These are phyloP conservation scores for Monomorium pharaonis DNA, from an alignment of 1,140 invertebrate species.

Conservation along the genomic window DNA sequence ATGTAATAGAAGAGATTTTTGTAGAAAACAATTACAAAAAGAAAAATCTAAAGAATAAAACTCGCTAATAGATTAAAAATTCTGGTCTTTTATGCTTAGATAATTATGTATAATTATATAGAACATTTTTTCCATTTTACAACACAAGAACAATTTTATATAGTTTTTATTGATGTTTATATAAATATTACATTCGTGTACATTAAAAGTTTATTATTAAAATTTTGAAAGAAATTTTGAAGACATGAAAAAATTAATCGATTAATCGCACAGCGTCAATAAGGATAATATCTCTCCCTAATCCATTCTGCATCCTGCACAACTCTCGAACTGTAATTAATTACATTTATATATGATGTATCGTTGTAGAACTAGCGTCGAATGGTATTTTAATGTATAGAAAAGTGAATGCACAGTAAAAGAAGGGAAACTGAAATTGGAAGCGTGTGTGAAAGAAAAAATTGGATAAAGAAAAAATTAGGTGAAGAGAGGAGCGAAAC, in stretches of 20 bases:
- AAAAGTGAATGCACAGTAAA: slow-evolving; percentile 20
- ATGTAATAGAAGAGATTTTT: neutral
- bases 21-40: neutral
- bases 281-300: slow-evolving; percentile 5
- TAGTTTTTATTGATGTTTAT: too few relatives aligned
- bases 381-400: slow-evolving; percentile 61
- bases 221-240: neutral
- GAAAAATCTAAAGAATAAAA: slow-evolving; percentile 3
- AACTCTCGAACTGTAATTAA: slow-evolving; percentile 41
- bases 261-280: slow-evolving; percentile 3
- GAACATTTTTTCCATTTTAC: neutral
- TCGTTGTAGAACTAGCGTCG: slow-evolving; percentile 47
- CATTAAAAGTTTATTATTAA: neutral
- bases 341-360: slow-evolving; percentile 47
- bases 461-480: slow-evolving; percentile 17
- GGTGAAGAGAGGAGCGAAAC: neutral
- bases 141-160: too few relatives aligned
- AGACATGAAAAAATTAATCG: neutral
- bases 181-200: neutral
- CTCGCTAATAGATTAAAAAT: neutral
- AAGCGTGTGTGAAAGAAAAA: slow-evolving; percentile 39
- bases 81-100: neutral
- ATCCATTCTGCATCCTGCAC: slow-evolving; percentile 37
- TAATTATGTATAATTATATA: neutral
- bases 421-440: neutral